Evolutionary conservation across 1,140 invertebrate genomes (phyloP).

Genomic region (Aphelinus atriplicis): DNA sequence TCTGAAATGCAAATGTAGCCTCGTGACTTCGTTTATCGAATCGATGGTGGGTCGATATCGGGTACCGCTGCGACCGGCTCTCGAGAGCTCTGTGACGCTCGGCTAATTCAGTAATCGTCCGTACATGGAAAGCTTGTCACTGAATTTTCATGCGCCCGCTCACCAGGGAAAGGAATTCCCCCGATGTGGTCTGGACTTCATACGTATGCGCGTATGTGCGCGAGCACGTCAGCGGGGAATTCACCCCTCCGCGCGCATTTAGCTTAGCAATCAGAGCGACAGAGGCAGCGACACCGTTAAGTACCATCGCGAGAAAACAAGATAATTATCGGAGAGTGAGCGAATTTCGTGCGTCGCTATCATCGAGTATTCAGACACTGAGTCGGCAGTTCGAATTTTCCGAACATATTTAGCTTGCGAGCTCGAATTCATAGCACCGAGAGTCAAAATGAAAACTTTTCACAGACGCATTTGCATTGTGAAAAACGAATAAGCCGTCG

Average conservation of each 20-base stretch:
- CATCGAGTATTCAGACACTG: no score
- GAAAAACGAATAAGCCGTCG: no score
- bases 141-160: not conserved
- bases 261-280: conserved; percentile 3
- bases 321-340: conserved; percentile 19
- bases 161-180: not conserved
- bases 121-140: not conserved
- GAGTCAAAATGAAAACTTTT: no score
- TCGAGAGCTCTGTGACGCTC: no score
- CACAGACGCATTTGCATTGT: no score
- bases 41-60: conserved; percentile 1
- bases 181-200: not conserved
- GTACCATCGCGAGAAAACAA: conserved; percentile 17
- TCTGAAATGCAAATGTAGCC: conserved; percentile 1
- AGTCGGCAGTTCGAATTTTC: no score
- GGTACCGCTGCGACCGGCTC: no score
- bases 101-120: not conserved
- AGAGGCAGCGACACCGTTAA: not conserved
- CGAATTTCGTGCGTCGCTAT: no score
- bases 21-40: not conserved
- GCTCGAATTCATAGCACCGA: no score
- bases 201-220: not conserved
- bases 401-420: no score
- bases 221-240: not conserved
- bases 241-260: not conserved